Conservation (phyloP, 2,113 vertebrate genomes). For the Centrocercus urophasianus region DNA sequence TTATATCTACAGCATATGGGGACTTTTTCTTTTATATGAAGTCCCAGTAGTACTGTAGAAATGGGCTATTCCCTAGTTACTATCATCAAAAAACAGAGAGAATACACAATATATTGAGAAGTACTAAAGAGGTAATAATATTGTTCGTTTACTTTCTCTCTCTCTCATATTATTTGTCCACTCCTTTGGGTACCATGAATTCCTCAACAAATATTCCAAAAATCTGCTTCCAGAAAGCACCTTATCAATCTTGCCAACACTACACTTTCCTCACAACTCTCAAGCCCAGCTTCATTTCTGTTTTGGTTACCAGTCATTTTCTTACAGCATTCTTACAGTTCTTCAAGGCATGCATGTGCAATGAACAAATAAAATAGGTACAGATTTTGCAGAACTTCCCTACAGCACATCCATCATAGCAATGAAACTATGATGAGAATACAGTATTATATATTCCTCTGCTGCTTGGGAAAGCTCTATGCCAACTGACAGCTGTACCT, state of each 20-base stretch:
- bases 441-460: not conserved
- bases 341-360: not conserved
- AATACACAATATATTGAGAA: not conserved
- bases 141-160: not conserved
- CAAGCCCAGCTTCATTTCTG: not conserved
- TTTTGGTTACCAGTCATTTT: not conserved
- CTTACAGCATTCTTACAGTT: not conserved
- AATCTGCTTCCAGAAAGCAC: not conserved
- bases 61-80: not conserved
- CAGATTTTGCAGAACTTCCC: not conserved
- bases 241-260: not conserved
- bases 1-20: not conserved
- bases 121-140: not conserved
- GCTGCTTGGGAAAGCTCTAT: not conserved
- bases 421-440: not conserved
- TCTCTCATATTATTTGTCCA: not conserved
- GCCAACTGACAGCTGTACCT: not conserved
- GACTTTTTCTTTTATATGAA: not conserved
- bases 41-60: not conserved
- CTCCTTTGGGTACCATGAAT: not conserved
- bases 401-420: not conserved
- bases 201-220: constrained; percentile 11
- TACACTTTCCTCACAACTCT: not conserved
- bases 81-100: not conserved
- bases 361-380: not conserved